Evolutionary conservation across 2,113 vertebrate genomes (phyloP), one percentile per base, ranked within the genome.

Genomic region (Illadopsis cleaveri): DNA sequence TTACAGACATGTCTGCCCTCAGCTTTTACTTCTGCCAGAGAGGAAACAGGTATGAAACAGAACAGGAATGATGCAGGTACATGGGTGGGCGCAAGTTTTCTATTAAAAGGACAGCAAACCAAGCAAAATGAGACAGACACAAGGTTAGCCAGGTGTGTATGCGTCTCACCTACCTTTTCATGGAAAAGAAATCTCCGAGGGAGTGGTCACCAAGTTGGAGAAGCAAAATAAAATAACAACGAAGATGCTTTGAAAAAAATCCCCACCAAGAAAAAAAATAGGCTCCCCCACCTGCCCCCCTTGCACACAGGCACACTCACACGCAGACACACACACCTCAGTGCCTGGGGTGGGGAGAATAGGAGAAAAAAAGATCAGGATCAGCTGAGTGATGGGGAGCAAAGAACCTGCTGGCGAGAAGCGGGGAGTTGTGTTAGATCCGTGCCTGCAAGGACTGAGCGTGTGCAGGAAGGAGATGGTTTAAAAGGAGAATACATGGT

Each of bases 81-180:
- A 64, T 1, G 30, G 88, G 64, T 70, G 30, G 70, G 62, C 11
- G 0, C 85, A 94, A 96, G 96, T 97, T 96, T 86, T 89, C 92
- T 71, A 60, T 72, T 64, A 54, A 85, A 96, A 93, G 76, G 76
- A 89, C 75, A 96, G 75, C 37, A 95, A 94, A 86, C 2, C 70
- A 93, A 92, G 62, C 1, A 12, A 82, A 93, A 95, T 0, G 0
- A 94, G 71, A 93, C 82, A 93, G 90, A 89, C 85, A 91, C 11
- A 93, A 71, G 89, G 83, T 80, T 80, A 94, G 73, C 69, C 93
- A 96, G 94, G 90, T 92, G 93, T 96, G 90, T 90, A 94, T 89
- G 81, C 95, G 0, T 82, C 92, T 95, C 93, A 97, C 97, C 96
- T 97, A 97, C 97, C 97, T 97, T 97, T 64, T 95, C 97, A 97